Evolutionary conservation across 1,140 invertebrate species (phyloP), one percentile per base, ranked within the genome.

Genomic region (Panagrolaimus sp.): DNA sequence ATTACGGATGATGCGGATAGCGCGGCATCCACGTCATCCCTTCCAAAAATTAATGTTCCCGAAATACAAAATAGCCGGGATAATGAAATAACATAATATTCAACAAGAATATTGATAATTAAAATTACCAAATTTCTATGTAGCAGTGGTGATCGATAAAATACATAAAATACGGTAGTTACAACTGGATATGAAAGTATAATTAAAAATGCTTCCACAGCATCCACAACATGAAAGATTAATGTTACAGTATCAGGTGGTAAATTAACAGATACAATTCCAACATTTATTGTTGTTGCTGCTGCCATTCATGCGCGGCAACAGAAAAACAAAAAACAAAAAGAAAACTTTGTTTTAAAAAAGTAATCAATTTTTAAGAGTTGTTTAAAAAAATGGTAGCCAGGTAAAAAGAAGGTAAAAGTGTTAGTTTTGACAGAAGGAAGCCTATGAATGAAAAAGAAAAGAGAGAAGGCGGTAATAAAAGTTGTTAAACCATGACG

Each of bases 101-200:
- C 51, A 9, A 57, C 27, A 3, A 25, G 20, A 20, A 57, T 57
- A 57, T 57, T 57, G 51, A n/a, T 57, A 9, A 20, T 27, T 9
- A 57, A 27, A 27, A 25, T 25, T 57, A 57, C 51, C 20, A 27
- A 25, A 57, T 57, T 57, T 25, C 51, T 14, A 57, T 57, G 51
- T 25, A 57, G 11, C 4, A 57, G 20, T 57, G 51, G 51, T 25
- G 20, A 57, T n/a, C 27, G 20, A 27, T 57, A 57, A 27, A 57
- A 57, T 57, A 57, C 9, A 57, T 57, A 57, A 5, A 57, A 57
- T 25, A 27, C 27, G 27, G 27, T 13, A 57, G 20, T 20, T 1
- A 27, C 27, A 23, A 57, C 20, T 11, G 51, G 51, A 11, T 25
- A 57, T 16, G 51, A 25, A 1, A 20, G 9, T 9, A 57, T 11